Evolutionary conservation across 2,797 vertebrate species (phyloP), one percentile per base, ranked within the genome.

Genomic region (Tachyglossus aculeatus): DNA sequence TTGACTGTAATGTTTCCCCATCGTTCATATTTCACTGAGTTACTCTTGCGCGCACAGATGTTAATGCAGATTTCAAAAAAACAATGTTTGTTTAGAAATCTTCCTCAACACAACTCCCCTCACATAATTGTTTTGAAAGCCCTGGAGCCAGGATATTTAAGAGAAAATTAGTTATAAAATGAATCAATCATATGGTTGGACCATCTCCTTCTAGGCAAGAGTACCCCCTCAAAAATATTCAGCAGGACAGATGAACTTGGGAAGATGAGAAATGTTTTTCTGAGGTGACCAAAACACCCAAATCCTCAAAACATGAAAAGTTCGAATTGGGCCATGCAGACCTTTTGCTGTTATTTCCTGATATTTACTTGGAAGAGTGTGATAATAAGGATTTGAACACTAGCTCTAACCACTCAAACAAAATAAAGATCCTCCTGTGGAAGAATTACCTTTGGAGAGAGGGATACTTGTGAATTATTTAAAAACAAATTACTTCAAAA

Each of bases 71-170:
- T 68, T 78, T 45, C 50, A 66, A 52, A 57, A 47, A 65, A 60
- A 48, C 25, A 68, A 43, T 62, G 5, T 62, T 67, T 74, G 22
- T 74, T 88, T 85, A 77, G 12, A 38, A 68, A 79, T 61, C 18
- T 25, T 61, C 71, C 64, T 74, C 75, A 73, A 39, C 71, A 19
- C 50, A 34, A 44, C 39, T 67, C 74, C 68, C 57, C 22, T 62
- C 18, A 74, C 0, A 1, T 27, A 85, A 85, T 76, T 66, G 66
- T 45, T 77, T 38, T 52, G 61, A 71, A 69, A 60, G 40, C 71
- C 77, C 73, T 43, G 47, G n/a, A 78, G 77, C 39, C 64, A 83
- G 72, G 88, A 78, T 50, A 83, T 74, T 77, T 55, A 36, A 22
- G 24, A 83, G 22, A 34, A 72, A 45, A 7, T 19, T 66, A 69